These are phyloP conservation scores for Ursus arctos DNA, from an alignment of 2,113 vertebrate species.

Conservation along the genomic window DNA sequence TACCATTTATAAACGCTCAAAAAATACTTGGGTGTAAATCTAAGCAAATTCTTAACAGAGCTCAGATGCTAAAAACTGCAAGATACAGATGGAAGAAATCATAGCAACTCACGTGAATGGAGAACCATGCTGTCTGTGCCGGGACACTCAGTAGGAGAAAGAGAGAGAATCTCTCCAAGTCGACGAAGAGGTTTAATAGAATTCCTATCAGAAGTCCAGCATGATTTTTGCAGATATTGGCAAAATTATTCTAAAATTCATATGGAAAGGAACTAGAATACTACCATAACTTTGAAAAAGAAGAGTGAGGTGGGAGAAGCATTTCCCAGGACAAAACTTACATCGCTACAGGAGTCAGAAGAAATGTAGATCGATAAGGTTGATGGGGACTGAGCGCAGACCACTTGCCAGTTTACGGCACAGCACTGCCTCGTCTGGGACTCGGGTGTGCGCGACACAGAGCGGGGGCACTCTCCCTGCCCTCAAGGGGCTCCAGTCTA, in stretches of 20 bases:
- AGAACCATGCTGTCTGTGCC: neutral
- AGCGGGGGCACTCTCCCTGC: neutral
- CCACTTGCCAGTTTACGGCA: fast-evolving
- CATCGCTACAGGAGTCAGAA: fast-evolving
- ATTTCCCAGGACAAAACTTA: neutral
- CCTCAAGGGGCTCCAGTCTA: neutral
- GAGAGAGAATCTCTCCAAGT: neutral
- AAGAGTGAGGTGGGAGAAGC: neutral
- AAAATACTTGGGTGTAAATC: neutral
- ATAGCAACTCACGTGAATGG: neutral
- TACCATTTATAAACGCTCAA: neutral
- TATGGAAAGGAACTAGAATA: too few relatives aligned
- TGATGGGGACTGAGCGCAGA: fast-evolving
- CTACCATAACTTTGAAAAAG: neutral
- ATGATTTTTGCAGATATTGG: neutral
- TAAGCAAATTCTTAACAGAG: neutral
- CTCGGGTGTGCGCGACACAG: fast-evolving
- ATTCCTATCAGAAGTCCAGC: neutral
- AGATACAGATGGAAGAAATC: neutral
- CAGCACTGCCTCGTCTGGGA: fast-evolving
- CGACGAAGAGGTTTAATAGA: neutral
- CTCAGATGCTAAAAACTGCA: neutral
- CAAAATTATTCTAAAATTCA: neutral
- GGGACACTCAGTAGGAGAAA: neutral
- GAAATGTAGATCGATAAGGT: fast-evolving